Evolutionary conservation across 2,888 invertebrate genomes (phyloP), one percentile per base, ranked within the genome.

Genomic region (Ochropleura leucogaster): DNA sequence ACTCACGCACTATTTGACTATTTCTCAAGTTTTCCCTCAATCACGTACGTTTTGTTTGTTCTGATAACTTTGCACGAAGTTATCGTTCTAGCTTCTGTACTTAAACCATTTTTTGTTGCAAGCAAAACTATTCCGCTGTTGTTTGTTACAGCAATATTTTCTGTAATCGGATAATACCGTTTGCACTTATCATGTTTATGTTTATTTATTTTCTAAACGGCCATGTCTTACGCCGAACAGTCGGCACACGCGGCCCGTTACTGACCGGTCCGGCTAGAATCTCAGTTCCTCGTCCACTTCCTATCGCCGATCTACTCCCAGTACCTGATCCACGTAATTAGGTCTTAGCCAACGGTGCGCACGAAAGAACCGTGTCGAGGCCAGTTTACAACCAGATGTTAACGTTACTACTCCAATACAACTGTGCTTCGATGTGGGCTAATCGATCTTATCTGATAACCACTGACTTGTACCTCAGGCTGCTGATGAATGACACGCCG

Each of bases 291-390:
- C 85, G 88, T 89, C 88, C 88, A 80, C 87, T 93, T 94, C 92
- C 93, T 93, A 94, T 92, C 91, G 82, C 77, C 80, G 90, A 93
- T 93, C 92, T 92, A 89, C 89, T 91, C 86, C 89, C 80, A 85
- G 86, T 87, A 87, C 81, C 78, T 80, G 86, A 82, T 81, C 81
- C 80, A 84, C 70, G 83, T 92, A 94, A 93, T 93, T 93, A 93
- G 93, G 90, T 92, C 91, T 90, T 83, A 90, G 90, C 88, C 90
- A 94, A 91, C 90, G 91, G 91, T 91, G 90, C 89, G 87, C 92
- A 89, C 82, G 89, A 91, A 92, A 91, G 89, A 94, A 94, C 88
- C 91, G 90, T 93, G 95, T 93, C 94, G 94, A 93, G 94, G 94
- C 90, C 94, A 90, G 87, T 86, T 88, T 83, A 77, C 80, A 84